Percentiles rank a stretch among this genome's conserved stretches.
Conservation (phyloP, 92 coral and sea anemone species). For the Palythoa grandis region DNA sequence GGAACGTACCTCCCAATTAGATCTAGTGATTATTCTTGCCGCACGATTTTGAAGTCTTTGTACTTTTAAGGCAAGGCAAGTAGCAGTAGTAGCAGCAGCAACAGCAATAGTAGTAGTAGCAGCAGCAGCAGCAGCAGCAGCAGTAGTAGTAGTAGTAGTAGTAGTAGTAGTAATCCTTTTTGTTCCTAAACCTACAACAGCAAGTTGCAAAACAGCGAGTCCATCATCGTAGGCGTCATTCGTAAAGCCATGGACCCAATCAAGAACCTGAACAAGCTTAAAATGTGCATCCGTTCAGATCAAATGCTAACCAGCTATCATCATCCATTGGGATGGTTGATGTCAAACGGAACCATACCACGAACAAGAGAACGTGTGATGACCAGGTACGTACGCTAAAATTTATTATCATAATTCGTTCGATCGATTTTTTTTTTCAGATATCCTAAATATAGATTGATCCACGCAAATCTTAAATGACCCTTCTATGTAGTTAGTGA, state of each 20-base stretch:
- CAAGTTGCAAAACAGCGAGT: conserved; percentile 43
- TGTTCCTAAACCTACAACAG: background rate
- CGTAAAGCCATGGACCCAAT: conserved; percentile 29
- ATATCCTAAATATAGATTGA: no score
- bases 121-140: background rate
- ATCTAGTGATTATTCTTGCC: no score
- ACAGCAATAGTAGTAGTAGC: background rate
- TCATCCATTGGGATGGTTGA: conserved; percentile 63
- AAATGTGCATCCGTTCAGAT: conserved; percentile 55
- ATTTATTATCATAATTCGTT: background rate
- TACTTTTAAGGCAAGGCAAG: no score
- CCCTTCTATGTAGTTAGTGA: no score
- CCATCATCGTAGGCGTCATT: conserved; percentile 64
- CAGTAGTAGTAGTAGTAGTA: background rate
- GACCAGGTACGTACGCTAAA: conserved; percentile 12
- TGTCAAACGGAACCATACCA: conserved; percentile 63
- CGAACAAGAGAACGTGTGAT: conserved; percentile 3
- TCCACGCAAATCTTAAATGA: no score
- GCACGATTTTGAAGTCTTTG: no score
- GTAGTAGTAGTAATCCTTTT: background rate
- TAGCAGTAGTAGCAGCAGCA: background rate
- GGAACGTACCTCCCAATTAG: no score
- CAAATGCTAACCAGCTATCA: conserved; percentile 52
- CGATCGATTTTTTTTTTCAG: no score
- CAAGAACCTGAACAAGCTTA: conserved; percentile 35